Evolutionary conservation across 2,888 invertebrate genomes (phyloP).

Genomic region (Philereme vetulata): DNA sequence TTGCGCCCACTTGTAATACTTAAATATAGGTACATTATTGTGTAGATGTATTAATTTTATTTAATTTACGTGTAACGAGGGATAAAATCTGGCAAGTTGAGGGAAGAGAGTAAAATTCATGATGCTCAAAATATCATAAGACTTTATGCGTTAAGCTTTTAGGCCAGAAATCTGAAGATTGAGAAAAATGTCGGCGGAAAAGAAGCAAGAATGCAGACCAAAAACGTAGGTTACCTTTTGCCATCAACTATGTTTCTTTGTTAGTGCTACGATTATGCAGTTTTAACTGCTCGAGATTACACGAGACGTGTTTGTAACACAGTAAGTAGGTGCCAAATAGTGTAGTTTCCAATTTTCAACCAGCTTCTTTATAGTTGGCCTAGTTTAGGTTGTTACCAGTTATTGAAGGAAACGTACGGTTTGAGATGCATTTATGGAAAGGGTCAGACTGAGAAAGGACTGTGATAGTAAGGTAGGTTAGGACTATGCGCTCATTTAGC

Average conservation of each 20-base stretch:
- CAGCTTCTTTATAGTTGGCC: constrained; percentile 72
- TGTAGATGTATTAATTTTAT: constrained; percentile 78
- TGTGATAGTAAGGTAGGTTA: constrained; percentile 83
- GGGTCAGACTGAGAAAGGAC: constrained; percentile 84
- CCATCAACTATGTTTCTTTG: constrained; percentile 71
- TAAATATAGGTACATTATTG: constrained; percentile 68
- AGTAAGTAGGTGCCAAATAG: constrained; percentile 83
- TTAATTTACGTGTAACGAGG: constrained; percentile 76
- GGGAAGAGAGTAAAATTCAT: constrained; percentile 59
- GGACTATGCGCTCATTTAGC: constrained; percentile 79
- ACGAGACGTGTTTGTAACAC: constrained; percentile 57
- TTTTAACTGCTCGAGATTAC: constrained; percentile 52
- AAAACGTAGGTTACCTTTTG: constrained; percentile 82
- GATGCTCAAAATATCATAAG: constrained; percentile 76
- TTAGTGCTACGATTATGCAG: constrained; percentile 58
- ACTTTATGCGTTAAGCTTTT: constrained; percentile 62
- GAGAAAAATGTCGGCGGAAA: constrained; percentile 50
- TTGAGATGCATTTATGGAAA: constrained; percentile 80
- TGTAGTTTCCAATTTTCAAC: constrained; percentile 71
- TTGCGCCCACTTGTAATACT: constrained; percentile 71
- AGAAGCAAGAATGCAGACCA: constrained; percentile 72
- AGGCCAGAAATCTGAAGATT: constrained; percentile 55
- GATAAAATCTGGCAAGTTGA: constrained; percentile 73
- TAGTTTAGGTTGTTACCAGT: constrained; percentile 81
- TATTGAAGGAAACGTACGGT: constrained; percentile 69